Base-by-base conservation (phyloP, 2,113 vertebrate genomes). In the Petromus typicus region DNA sequence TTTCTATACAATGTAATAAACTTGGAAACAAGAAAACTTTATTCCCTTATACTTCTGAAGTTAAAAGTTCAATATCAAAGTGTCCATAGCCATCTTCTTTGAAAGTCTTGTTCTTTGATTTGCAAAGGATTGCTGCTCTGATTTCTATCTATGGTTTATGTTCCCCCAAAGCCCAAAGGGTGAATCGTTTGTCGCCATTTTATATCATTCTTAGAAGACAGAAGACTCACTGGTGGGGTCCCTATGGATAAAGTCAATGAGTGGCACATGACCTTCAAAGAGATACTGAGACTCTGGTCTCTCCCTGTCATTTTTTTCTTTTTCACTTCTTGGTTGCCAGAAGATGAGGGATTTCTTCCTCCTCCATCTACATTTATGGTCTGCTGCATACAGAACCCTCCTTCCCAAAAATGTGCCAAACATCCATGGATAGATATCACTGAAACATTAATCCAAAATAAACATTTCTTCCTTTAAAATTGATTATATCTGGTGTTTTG, bases 1-100 rank as follows among this genome's bases (percentile, higher is more conserved):
- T 17, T 71, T 5, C 13, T 11, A 54, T 14, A 71, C 7, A 91
- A 87, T 37, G 32, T 23, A 37, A 48, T 7, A n/a, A 8, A 17
- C n/a, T 32, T 25, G 5, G 45, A 6, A 37, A 66, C 32, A 64
- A 43, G 30, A 57, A 25, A 56, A 17, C 8, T 66, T 23, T 56
- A 69, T 79, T 20, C n/a, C 17, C 61, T 95, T 89, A 71, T 1
- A 89, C 2, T 86, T 48, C 45, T 57, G 63, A 85, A n/a, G 17
- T 45, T 71, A 56, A 16, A 85, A 57, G 5, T 63, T 40, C 17
- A 73, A 43, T 13, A 86, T 59, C n/a, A 69, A 78, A 8, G 1
- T 27, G 2, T 30, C 3, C 2, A 0, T 43, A 69, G 4, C 7
- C 0, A 5, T 79, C 7, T 59, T 43, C 25, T 69, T 12, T 69